Percentiles rank a stretch among this genome's conserved stretches.
Evolutionary conservation across 2,113 vertebrate genomes (phyloP).

Genomic region (Hemicordylus capensis): DNA sequence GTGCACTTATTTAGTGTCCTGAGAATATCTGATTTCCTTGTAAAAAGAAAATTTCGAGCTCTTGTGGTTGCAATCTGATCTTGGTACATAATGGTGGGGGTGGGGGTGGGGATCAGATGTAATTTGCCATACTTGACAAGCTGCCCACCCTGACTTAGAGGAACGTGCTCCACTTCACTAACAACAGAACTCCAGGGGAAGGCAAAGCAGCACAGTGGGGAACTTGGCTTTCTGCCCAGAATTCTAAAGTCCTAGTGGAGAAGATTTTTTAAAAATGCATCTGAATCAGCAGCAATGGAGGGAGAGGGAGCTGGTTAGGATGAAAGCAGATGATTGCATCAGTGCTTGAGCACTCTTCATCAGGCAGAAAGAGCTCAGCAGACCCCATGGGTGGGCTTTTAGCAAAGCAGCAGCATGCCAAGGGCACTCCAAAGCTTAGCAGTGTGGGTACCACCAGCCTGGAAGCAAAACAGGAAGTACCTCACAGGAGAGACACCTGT

Average conservation of each 20-base stretch:
- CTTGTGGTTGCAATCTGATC: constrained; percentile 8
- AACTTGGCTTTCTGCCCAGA: neutral
- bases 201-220: neutral
- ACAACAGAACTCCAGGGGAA: neutral
- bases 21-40: neutral
- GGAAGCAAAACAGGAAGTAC: neutral
- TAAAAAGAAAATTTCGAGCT: neutral
- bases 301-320: neutral
- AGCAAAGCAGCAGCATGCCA: neutral
- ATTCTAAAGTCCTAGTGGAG: neutral
- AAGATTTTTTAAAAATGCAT: neutral
- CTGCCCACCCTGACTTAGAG: neutral
- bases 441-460: neutral
- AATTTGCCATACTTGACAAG: neutral
- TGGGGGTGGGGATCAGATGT: neutral
- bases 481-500: neutral
- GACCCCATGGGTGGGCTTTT: neutral
- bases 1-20: neutral
- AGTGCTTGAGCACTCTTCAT: neutral
- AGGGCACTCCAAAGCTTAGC: neutral
- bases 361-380: neutral
- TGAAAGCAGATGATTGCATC: neutral
- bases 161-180: neutral
- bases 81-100: neutral
- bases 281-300: neutral